Percentiles rank a stretch among this genome's conserved stretches.
Evolutionary conservation across 2,113 vertebrate genomes (phyloP).

Genomic region (human): DNA sequence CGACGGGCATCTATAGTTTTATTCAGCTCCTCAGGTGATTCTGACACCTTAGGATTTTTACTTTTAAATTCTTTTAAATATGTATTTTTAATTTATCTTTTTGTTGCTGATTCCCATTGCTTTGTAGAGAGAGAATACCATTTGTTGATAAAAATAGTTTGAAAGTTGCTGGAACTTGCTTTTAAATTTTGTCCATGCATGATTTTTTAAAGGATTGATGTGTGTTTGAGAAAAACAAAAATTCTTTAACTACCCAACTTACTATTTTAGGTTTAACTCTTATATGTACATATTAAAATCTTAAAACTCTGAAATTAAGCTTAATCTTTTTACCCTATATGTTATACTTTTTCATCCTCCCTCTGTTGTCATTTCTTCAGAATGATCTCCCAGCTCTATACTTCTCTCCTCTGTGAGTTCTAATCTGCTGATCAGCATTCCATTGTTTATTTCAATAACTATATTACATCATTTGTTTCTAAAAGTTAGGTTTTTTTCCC

Average conservation of each 20-base stretch:
- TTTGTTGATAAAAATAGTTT: background rate
- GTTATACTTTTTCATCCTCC: background rate
- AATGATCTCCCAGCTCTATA: background rate
- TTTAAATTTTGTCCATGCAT: background rate
- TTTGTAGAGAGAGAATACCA: background rate
- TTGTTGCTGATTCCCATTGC: background rate
- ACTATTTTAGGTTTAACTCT: background rate
- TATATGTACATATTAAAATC: background rate
- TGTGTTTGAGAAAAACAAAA: background rate
- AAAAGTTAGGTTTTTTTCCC: background rate
- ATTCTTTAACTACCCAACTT: background rate
- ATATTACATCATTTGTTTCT: background rate
- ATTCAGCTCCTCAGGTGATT: background rate
- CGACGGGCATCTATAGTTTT: background rate
- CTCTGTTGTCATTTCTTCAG: background rate
- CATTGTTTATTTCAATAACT: constrained; percentile 16
- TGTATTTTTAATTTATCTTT: background rate
- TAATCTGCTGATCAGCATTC: background rate
- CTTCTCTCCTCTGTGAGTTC: background rate
- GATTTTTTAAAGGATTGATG: constrained; percentile 20
- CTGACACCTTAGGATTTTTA: background rate
- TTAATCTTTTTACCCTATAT: background rate
- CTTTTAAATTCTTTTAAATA: background rate
- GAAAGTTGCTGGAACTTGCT: background rate
- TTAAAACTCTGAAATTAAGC: background rate